Evolutionary conservation across 2,888 invertebrate genomes (phyloP), one percentile per base, ranked within the genome.

Genomic region (Phengaris alcon): DNA sequence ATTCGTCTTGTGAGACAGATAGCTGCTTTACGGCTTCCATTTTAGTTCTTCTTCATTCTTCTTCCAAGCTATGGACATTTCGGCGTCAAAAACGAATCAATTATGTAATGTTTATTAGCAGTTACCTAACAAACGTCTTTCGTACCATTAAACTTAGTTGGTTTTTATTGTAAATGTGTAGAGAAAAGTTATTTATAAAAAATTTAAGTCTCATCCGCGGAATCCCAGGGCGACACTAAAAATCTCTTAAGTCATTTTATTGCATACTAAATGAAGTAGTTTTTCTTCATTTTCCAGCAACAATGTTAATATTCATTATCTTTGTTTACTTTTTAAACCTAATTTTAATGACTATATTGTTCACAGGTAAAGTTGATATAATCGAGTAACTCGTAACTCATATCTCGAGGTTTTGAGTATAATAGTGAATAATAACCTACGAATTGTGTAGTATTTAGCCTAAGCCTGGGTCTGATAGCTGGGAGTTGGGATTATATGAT

Each of bases 221-320:
- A 46, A 48, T 48, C 69, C 69, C 69, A 3, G 48, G 13, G 48
- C 48, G 48, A 69, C 69, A 69, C 69, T 69, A 69, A 48, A 69
- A 48, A 59, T 59, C 59, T 69, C 48, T 22, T n/a, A 69, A 48
- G 69, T 48, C 15, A n/a, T 69, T 69, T 69, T 48, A 48, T 48
- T 69, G 48, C 46, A 48, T 69, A 69, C 46, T n/a, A 48, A 69
- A 69, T 69, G 69, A 48, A 46, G 44, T 46, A 54, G 69, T 70
- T 59, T 72, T 9, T 15, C 57, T 70, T 69, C 75, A 59, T 51
- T 59, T 72, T 57, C 15, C 59, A 52, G 7, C 2, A 13, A 35
- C 35, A 10, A 44, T 15, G 46, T 54, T 51, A 22, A 52, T 57
- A 59, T 48, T 74, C 22, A 59, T n/a, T 48, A 44, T 44, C 55